phyloP scores from a whole-genome alignment of 2,888 invertebrate species.

The Coronaproctus castanopsis region DNA sequence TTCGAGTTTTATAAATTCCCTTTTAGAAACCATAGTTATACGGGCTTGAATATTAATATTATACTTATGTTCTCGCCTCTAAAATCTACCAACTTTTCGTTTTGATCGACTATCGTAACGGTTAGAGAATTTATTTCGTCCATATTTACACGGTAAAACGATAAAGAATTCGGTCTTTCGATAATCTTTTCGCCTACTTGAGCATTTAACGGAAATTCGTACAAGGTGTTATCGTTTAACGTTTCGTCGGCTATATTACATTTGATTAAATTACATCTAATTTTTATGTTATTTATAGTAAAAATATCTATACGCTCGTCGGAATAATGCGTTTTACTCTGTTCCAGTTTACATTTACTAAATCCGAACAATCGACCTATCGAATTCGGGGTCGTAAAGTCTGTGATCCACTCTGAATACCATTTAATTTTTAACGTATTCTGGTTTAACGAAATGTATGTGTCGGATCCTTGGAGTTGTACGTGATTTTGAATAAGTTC shows the following conservation, averaged over 20 bases:
- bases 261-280: neutral
- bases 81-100: neutral
- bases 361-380: neutral
- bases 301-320: neutral
- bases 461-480: no score
- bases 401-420: no score
- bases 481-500: no score
- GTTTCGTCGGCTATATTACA: neutral
- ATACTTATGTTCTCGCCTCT: neutral
- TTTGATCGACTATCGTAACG: neutral
- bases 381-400: neutral
- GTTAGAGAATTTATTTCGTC: neutral
- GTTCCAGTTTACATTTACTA: neutral
- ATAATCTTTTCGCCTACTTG: neutral
- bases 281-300: neutral
- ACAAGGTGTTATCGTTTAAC: neutral
- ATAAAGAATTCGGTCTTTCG: neutral
- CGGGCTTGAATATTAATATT: neutral
- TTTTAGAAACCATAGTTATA: no score
- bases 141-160: neutral
- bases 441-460: no score
- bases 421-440: no score
- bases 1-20: no score
- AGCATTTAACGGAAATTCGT: constrained; percentile 1
- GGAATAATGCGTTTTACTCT: neutral